phyloP scores from a whole-genome alignment of 2,888 invertebrate species.

The Diloba caeruleocephala region DNA sequence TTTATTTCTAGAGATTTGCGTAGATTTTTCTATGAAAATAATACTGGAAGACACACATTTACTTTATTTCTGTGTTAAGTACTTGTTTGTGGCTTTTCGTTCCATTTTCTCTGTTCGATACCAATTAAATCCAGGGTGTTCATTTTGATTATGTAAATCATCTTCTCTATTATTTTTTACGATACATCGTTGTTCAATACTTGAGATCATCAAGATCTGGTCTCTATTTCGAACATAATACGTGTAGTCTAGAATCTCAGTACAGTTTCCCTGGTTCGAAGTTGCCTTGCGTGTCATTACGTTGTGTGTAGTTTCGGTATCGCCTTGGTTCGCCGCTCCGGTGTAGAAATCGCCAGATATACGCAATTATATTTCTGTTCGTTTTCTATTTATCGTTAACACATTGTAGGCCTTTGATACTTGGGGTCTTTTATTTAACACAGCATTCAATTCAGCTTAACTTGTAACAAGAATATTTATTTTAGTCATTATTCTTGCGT shows the following conservation, averaged over 20 bases:
- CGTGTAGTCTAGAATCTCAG: conserved; percentile 9
- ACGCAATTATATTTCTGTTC: conserved; percentile 56
- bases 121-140: neutral
- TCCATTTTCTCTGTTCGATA: neutral
- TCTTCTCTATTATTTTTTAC: neutral
- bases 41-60: no score
- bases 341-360: conserved; percentile 61
- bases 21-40: no score
- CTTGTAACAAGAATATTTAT: no score
- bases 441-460: no score
- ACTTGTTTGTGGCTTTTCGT: no score
- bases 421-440: no score
- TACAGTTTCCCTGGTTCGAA: conserved; percentile 27
- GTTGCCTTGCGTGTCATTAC: conserved; percentile 48
- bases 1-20: no score
- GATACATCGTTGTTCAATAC: neutral
- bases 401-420: conserved; percentile 36
- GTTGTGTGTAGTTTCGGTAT: conserved; percentile 44
- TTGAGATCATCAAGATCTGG: neutral
- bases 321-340: conserved; percentile 41
- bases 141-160: neutral
- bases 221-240: conserved; percentile 3
- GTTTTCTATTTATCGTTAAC: conserved; percentile 48
- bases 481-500: no score
- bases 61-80: no score